These are phyloP conservation scores for Rhopalosiphum maidis DNA, from an alignment of 1,140 invertebrate species.

Conservation along the genomic window DNA sequence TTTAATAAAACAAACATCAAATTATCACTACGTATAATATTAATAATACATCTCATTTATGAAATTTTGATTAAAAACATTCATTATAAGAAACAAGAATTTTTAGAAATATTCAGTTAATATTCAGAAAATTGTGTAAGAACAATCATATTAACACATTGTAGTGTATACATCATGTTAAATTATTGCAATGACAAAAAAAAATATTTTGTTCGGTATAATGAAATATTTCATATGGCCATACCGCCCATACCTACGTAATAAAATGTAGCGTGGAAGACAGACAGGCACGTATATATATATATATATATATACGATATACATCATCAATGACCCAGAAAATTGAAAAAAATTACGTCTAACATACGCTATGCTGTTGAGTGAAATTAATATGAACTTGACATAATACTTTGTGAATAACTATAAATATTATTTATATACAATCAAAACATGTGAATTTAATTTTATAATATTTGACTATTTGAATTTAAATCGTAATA, in stretches of 20 bases:
- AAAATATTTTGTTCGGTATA: slow-evolving; percentile 4
- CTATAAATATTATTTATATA: background rate
- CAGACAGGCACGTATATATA: background rate
- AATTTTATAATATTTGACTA: background rate
- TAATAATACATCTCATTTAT: background rate
- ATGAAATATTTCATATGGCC: background rate
- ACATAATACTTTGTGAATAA: background rate
- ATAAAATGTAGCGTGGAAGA: background rate
- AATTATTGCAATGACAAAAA: slow-evolving; percentile 18
- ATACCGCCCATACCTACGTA: background rate
- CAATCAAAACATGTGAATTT: background rate
- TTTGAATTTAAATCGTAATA: background rate
- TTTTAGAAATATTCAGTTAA: background rate
- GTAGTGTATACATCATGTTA: background rate
- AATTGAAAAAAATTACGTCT: background rate
- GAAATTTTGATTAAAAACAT: background rate
- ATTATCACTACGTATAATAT: background rate
- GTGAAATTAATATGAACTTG: slow-evolving; percentile 15
- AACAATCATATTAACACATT: background rate
- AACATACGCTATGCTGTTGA: background rate
- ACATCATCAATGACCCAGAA: slow-evolving; percentile 43
- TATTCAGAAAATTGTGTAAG: background rate
- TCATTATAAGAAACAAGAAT: background rate
- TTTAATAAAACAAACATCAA: background rate
- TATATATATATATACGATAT: too few species aligned